A percentile compares a stretch with the other conserved stretches of the same genome.
phyloP scores from a whole-genome alignment of 1,140 invertebrate species.

The Cherax destructor region DNA sequence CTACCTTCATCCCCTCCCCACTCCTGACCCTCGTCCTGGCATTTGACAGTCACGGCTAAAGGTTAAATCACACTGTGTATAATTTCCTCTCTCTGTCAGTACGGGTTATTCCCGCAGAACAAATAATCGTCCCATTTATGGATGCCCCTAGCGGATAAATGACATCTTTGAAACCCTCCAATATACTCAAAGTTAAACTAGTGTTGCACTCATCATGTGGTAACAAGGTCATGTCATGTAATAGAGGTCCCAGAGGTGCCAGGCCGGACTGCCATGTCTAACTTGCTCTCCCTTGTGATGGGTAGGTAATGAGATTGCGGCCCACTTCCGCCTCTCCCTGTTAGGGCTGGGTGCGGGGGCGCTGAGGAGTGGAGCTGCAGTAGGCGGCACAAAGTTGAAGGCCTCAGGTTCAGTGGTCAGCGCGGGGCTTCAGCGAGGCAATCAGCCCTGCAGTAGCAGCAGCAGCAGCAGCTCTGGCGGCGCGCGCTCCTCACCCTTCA shows the following conservation, averaged over 20 bases:
- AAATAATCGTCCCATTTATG: background rate
- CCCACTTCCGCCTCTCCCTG: constrained; percentile 54
- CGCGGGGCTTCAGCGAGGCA: constrained; percentile 42
- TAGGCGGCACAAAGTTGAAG: constrained; percentile 36
- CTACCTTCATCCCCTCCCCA: background rate
- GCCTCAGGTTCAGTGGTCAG: constrained; percentile 2
- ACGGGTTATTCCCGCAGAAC: background rate
- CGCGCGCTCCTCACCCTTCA: background rate
- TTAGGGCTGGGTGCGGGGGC: constrained; percentile 45
- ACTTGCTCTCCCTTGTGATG: constrained; percentile 27
- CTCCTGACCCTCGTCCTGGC: background rate
- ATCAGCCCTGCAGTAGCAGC: constrained; percentile 2
- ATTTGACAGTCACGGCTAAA: constrained; percentile 2
- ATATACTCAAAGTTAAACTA: background rate
- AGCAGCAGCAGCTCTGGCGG: constrained; percentile 25
- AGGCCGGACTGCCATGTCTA: constrained; percentile 12
- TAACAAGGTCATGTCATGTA: background rate
- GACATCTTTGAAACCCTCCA: background rate
- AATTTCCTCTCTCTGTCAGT: constrained; percentile 36
- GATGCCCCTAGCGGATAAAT: background rate
- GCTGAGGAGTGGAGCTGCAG: constrained; percentile 11
- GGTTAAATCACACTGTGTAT: background rate
- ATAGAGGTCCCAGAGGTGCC: background rate
- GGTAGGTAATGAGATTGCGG: constrained; percentile 48
- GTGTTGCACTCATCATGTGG: background rate